Percentiles rank a stretch among this genome's conserved stretches.
These are phyloP conservation scores for Micronycteris hirsuta DNA, from an alignment of 2,113 vertebrate genomes.

Conservation along the genomic window DNA sequence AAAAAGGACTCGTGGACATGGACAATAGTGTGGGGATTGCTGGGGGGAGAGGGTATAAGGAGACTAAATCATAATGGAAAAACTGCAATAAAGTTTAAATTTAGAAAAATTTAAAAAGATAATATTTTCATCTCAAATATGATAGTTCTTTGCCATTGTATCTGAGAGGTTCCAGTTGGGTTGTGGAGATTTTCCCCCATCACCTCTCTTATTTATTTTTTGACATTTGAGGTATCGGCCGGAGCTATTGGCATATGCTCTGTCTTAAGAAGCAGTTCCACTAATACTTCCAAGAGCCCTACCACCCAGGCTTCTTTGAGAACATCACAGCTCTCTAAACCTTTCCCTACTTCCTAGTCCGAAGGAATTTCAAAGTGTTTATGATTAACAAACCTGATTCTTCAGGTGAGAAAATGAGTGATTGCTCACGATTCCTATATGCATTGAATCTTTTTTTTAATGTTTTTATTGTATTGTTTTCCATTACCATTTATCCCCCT, in stretches of 20 bases:
- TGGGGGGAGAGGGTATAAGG: too few relatives aligned
- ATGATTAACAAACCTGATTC: constrained; percentile 3
- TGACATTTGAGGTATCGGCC: not conserved
- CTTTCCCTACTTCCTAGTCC: not conserved
- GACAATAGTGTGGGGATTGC: too few relatives aligned
- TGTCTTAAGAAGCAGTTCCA: not conserved
- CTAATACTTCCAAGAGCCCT: not conserved
- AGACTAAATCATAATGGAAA: too few relatives aligned
- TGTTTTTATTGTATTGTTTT: too few relatives aligned
- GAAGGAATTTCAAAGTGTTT: not conserved
- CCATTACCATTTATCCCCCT: too few relatives aligned
- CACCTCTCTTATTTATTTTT: not conserved
- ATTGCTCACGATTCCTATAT: not conserved
- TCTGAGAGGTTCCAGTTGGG: not conserved
- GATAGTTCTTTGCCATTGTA: not conserved
- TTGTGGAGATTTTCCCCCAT: not conserved
- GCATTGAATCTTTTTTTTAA: not conserved
- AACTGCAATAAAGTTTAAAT: too few relatives aligned
- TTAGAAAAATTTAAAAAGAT: not conserved
- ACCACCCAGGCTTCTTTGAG: not conserved
- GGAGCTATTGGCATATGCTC: not conserved
- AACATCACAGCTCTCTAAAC: constrained; percentile 4
- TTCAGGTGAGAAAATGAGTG: not conserved
- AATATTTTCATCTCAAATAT: constrained; percentile 9
- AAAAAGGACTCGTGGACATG: too few relatives aligned